Evolutionary conservation across 2,797 vertebrate species (phyloP).

Genomic region (Pseudotriccus pelzelni): DNA sequence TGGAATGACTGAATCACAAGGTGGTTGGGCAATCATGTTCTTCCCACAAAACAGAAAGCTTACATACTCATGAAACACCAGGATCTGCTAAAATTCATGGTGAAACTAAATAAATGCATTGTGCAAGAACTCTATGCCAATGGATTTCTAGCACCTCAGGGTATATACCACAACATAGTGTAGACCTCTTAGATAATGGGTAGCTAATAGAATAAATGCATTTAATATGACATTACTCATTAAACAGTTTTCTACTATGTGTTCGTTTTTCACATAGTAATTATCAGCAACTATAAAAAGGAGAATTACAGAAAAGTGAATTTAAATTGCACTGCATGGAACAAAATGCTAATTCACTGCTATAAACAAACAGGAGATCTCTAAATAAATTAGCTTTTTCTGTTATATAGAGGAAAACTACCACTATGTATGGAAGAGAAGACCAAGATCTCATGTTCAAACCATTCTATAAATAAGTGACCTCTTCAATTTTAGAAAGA

Average conservation of each 20-base stretch:
- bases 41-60: background rate
- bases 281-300: conserved; percentile 3
- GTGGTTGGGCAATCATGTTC: background rate
- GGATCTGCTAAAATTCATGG: background rate
- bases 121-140: background rate
- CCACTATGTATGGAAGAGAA: background rate
- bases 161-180: background rate
- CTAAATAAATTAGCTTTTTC: background rate
- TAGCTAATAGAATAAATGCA: background rate
- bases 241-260: background rate
- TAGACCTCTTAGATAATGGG: background rate
- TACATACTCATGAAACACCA: background rate
- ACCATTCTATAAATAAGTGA: background rate
- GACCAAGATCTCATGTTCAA: background rate
- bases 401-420: background rate
- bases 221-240: background rate
- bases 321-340: conserved; percentile 5
- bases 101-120: background rate
- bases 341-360: background rate
- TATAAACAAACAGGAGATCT: background rate
- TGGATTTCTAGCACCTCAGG: background rate
- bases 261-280: conserved; percentile 19
- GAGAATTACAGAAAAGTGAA: background rate
- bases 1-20: background rate
- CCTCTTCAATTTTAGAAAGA: background rate